phyloP scores from a whole-genome alignment of 2,113 vertebrate species.

The Coracopsis vasa region DNA sequence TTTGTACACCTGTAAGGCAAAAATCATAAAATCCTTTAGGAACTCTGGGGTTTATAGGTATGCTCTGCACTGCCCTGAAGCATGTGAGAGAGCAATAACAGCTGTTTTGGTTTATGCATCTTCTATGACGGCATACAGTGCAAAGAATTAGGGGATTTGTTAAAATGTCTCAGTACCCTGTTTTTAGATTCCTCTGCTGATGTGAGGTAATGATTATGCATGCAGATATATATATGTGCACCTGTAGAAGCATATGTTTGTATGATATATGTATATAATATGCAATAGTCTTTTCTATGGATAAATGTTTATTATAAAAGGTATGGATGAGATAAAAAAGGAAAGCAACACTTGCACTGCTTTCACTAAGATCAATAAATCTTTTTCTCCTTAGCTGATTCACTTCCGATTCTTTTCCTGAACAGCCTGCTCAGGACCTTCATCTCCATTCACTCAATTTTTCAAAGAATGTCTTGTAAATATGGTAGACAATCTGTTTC shows the following conservation, averaged over 20 bases:
- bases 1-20: not conserved
- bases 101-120: not conserved
- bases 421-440: not conserved
- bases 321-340: not conserved
- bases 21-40: not conserved
- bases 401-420: not conserved
- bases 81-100: not conserved
- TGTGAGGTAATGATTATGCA: not conserved
- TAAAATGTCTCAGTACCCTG: not conserved
- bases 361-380: not conserved
- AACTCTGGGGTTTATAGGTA: not conserved
- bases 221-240: not conserved
- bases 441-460: not conserved
- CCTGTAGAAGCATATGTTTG: not conserved
- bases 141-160: not conserved
- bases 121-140: rapidly evolving
- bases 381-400: not conserved
- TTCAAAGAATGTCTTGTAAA: not conserved
- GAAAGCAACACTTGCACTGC: not conserved
- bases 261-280: not conserved
- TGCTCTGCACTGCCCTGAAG: not conserved
- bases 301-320: not conserved
- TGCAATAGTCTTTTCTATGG: not conserved
- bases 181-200: not conserved
- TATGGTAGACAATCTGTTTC: not conserved